Percentiles rank a stretch among this genome's conserved stretches.
Conservation (phyloP, 2,888 invertebrate species). For the Andricus quercusramuli region DNA sequence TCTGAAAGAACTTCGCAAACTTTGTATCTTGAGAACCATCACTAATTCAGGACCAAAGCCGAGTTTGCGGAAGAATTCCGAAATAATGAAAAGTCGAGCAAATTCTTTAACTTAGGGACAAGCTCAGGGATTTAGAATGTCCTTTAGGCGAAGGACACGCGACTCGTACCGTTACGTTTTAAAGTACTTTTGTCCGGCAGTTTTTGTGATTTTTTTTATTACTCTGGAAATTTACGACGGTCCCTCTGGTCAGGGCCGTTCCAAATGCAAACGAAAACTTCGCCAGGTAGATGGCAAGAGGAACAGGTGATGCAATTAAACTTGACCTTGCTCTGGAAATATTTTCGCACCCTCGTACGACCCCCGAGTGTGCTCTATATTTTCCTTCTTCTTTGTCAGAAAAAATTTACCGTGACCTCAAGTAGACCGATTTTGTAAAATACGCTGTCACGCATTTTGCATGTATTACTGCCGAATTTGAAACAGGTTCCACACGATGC, state of each 20-base stretch:
- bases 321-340: constrained; percentile 73
- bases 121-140: not conserved
- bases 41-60: not conserved
- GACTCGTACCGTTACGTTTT: constrained; percentile 66
- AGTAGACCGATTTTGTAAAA: constrained; percentile 26
- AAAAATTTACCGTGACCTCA: constrained; percentile 56
- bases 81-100: constrained; percentile 10
- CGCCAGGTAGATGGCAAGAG: constrained; percentile 50
- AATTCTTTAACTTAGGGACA: not conserved
- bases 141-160: constrained; percentile 56
- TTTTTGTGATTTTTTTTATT: constrained; percentile 65
- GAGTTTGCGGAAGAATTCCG: constrained; percentile 14
- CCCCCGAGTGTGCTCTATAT: constrained; percentile 53
- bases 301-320: constrained; percentile 76
- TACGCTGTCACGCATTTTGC: not conserved
- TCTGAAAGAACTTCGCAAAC: not conserved
- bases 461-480: not conserved
- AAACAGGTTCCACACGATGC: not conserved
- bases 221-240: constrained; percentile 64
- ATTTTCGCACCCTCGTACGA: constrained; percentile 66
- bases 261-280: constrained; percentile 48
- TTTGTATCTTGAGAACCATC: constrained; percentile 7
- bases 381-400: constrained; percentile 56
- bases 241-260: constrained; percentile 62
- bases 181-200: constrained; percentile 64